Percentiles rank a stretch among this genome's conserved stretches.
phyloP scores from a whole-genome alignment of 37 sponge, comb jelly and placozoan species.

The Haliclona indistincta region DNA sequence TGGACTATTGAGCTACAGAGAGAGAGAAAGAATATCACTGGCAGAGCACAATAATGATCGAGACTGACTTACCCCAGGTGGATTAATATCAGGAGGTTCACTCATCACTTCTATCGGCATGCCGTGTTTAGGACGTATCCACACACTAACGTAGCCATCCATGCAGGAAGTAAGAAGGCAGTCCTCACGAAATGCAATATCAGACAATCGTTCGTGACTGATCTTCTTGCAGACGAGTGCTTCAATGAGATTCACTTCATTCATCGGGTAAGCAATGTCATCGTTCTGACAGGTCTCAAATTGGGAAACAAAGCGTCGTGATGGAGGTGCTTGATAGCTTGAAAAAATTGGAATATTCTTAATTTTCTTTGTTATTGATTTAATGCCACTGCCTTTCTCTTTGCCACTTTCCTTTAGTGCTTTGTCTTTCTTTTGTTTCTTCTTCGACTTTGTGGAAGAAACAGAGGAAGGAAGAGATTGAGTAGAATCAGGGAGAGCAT shows the following conservation, averaged over 20 bases:
- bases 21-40: not conserved
- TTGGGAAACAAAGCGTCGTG: not conserved
- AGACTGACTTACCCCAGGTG: constrained; percentile 9
- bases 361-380: not conserved
- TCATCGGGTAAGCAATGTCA: constrained; percentile 71
- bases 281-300: constrained; percentile 68
- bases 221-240: constrained; percentile 78
- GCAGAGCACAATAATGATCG: not conserved
- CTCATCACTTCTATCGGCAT: not conserved
- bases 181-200: constrained; percentile 72
- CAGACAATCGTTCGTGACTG: constrained; percentile 81
- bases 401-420: not conserved
- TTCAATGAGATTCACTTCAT: constrained; percentile 80
- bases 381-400: not conserved
- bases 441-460: too few relatives aligned
- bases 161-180: constrained; percentile 66
- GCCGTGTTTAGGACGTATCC: constrained; percentile 47
- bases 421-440: constrained; percentile 16
- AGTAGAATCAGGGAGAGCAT: not conserved
- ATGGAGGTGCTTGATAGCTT: constrained; percentile 1
- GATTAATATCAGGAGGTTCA: too few relatives aligned
- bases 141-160: constrained; percentile 72
- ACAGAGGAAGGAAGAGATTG: not conserved
- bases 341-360: not conserved
- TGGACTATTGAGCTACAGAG: constrained; percentile 6